These are phyloP conservation scores for Colossoma macropomum DNA, from an alignment of 2,113 vertebrate genomes.

Conservation along the genomic window DNA sequence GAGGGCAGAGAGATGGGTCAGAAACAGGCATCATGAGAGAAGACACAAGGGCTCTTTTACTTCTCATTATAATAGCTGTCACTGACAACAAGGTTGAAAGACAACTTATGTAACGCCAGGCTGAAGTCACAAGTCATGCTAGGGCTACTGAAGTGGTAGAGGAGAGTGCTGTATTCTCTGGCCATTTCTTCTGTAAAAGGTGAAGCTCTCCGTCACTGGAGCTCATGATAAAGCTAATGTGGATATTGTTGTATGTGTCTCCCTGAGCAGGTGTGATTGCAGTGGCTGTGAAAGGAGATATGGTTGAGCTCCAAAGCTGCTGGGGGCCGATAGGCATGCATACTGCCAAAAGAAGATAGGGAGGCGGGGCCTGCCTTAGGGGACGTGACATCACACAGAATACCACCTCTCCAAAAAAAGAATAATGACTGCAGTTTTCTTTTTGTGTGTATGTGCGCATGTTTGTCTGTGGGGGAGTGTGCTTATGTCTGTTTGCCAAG, in stretches of 20 bases:
- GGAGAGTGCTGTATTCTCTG: not conserved
- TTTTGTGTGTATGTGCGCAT: too few relatives aligned
- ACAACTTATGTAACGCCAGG: not conserved
- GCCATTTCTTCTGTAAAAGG: not conserved
- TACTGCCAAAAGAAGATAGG: slow-evolving; percentile 56
- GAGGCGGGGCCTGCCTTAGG: slow-evolving; percentile 55
- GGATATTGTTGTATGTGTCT: slow-evolving; percentile 42
- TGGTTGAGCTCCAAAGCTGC: slow-evolving; percentile 53
- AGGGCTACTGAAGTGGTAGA: not conserved
- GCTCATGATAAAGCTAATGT: not conserved
- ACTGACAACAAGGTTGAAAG: not conserved
- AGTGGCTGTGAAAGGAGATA: slow-evolving; percentile 58
- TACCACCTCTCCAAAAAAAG: not conserved
- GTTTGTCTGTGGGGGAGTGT: too few relatives aligned
- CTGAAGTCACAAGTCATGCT: not conserved
- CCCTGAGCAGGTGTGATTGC: slow-evolving; percentile 52
- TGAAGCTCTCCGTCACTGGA: not conserved
- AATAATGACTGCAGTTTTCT: too few relatives aligned
- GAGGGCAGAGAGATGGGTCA: slow-evolving; percentile 29
- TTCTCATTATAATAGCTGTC: slow-evolving; percentile 45
- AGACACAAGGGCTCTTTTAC: slow-evolving; percentile 2
- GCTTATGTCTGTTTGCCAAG: too few relatives aligned
- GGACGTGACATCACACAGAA: not conserved
- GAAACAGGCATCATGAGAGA: slow-evolving; percentile 12
- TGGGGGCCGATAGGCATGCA: slow-evolving; percentile 63